A percentile compares a stretch with the other conserved stretches of the same genome.
These are phyloP conservation scores for Excalfactoria chinensis DNA, from an alignment of 2,113 vertebrate species.

Conservation along the genomic window DNA sequence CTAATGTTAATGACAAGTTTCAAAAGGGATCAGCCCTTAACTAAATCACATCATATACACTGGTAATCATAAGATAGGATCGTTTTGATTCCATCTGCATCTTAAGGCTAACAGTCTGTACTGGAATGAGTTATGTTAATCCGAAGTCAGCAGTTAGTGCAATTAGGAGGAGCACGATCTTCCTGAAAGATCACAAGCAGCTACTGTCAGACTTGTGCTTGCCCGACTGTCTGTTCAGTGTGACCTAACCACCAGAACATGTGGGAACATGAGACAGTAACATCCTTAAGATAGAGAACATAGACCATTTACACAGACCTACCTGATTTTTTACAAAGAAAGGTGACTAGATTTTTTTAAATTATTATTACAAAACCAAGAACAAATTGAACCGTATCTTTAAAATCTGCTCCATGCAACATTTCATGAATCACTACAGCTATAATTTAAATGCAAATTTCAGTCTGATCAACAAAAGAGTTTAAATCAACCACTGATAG, in stretches of 20 bases:
- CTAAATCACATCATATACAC: conserved; percentile 29
- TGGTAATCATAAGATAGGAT: not conserved
- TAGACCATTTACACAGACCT: not conserved
- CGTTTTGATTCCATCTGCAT: conserved; percentile 45
- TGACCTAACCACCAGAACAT: not conserved
- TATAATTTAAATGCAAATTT: not conserved
- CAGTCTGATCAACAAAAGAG: not conserved
- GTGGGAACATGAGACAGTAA: not conserved
- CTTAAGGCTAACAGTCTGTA: not conserved
- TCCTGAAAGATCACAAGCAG: not conserved
- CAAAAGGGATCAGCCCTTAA: conserved; percentile 56
- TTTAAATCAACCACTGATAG: not conserved
- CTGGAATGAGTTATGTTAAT: conserved; percentile 25
- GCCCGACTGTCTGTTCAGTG: not conserved
- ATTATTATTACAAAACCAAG: not conserved
- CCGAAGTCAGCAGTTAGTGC: conserved; percentile 18
- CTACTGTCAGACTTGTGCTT: not conserved
- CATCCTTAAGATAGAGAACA: not conserved
- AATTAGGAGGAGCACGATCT: not conserved
- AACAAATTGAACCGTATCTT: not conserved
- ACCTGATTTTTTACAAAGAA: not conserved
- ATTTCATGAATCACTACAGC: rapidly evolving
- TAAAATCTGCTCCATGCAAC: not conserved
- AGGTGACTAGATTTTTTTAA: not conserved
- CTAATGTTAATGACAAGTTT: conserved; percentile 58